Evolutionary conservation across 1,140 invertebrate genomes (phyloP).

Genomic region (Microplitis demolitor): DNA sequence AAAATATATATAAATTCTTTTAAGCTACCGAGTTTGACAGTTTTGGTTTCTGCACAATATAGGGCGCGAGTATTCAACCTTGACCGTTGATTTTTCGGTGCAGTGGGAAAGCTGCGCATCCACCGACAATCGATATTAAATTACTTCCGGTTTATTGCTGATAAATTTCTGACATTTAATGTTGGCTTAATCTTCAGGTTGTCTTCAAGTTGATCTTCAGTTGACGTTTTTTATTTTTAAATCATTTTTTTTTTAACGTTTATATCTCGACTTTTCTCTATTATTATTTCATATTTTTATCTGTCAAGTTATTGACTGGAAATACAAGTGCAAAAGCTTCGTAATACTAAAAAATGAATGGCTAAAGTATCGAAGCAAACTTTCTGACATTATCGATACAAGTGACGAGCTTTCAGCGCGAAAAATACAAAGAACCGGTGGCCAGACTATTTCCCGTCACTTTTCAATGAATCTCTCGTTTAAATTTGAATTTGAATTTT

Average conservation of each 20-base stretch:
- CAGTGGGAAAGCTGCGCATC: constrained; percentile 5
- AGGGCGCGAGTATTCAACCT: constrained; percentile 16
- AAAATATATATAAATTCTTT: too few species aligned
- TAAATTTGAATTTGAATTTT: too few species aligned
- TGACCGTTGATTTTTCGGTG: constrained; percentile 1
- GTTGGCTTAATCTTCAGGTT: constrained; percentile 32
- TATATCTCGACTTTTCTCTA: background rate
- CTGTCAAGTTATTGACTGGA: background rate
- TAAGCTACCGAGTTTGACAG: too few species aligned
- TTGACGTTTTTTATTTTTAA: background rate
- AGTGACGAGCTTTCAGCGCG: background rate
- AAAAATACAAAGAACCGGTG: background rate
- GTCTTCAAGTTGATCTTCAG: constrained; percentile 29
- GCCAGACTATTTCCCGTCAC: too few species aligned
- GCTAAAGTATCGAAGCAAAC: too few species aligned
- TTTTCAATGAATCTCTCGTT: too few species aligned
- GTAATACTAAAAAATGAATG: too few species aligned
- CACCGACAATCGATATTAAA: constrained; percentile 31
- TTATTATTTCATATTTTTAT: background rate
- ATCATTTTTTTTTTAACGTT: background rate
- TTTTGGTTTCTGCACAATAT: too few species aligned
- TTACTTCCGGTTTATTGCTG: constrained; percentile 3
- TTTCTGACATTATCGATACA: background rate
- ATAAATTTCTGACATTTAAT: background rate
- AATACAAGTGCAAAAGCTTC: too few species aligned